Base-by-base conservation (phyloP, 2,113 vertebrate genomes). In the Sarotherodon lohbergeri region DNA sequence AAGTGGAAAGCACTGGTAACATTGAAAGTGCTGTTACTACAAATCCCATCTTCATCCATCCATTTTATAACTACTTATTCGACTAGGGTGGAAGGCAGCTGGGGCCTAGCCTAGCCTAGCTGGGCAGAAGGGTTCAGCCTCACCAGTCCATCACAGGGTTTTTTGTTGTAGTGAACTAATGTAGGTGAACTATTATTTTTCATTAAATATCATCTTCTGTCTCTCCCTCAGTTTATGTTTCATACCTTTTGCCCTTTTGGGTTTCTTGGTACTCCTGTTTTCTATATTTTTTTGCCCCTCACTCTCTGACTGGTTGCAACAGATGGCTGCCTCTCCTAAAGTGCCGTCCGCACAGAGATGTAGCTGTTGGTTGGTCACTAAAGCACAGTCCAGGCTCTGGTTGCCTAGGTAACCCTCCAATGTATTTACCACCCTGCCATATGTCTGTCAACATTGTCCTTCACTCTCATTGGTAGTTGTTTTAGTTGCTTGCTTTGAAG, bases 401-500 rank as follows among this genome's bases (percentile, higher is more conserved):
- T 41, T 71, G 22, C 7, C 39, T 71, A 71, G 66, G 66, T 71
- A 43, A 46, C 68, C 39, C 3, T 73, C 3, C 13, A 43, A 27
- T 17, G 22, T 73, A 6, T 73, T 2, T 46, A 46, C 13, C 43
- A 43, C 39, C 2, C 8, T 73, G 22, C n/a, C 39, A 46, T 73
- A 43, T 73, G 66, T 73, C 39, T 43, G 8, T 46, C 68, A 73
- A 46, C 68, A 27, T 13, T 0, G 0, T 73, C 8, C 68, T 27
- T 46, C 1, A 9, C 22, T 17, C 22, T 73, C 22, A 73, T 27
- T 73, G 13, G 66, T 46, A 17, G 39, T 27, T 24, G 22, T 8
- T 1, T 46, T 16, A 73, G 24, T 32, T 12, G 16, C 16, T 78
- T 0, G 24, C 0, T 0, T 78, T 50, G 24, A 50, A 32, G 24